These are phyloP conservation scores for Acronicta alni DNA, from an alignment of 2,888 invertebrate genomes.

Conservation along the genomic window DNA sequence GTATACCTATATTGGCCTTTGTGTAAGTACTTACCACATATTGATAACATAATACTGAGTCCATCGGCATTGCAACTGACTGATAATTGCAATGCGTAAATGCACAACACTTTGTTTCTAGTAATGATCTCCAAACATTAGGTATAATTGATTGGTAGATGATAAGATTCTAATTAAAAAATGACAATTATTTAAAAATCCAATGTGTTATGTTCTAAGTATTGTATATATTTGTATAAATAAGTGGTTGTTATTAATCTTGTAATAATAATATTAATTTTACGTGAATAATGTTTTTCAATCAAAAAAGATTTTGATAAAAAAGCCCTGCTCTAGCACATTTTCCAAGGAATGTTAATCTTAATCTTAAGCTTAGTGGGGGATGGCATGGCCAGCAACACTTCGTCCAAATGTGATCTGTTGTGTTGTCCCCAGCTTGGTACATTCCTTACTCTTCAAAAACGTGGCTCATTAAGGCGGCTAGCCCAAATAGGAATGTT, in stretches of 20 bases:
- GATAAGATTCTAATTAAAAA: neutral
- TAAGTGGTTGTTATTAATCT: neutral
- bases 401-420: too few species aligned
- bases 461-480: too few species aligned
- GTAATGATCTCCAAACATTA: slow-evolving; percentile 10
- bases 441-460: too few species aligned
- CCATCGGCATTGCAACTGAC: slow-evolving; percentile 14
- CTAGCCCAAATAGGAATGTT: too few species aligned
- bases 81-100: slow-evolving; percentile 27
- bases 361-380: too few species aligned
- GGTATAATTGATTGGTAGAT: neutral
- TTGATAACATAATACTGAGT: slow-evolving; percentile 27
- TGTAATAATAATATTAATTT: neutral
- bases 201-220: slow-evolving; percentile 1
- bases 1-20: slow-evolving; percentile 24
- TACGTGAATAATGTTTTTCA: neutral
- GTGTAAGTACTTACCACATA: slow-evolving; percentile 15
- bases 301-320: neutral
- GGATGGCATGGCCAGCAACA: too few species aligned
- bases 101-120: slow-evolving; percentile 2
- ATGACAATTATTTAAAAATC: neutral
- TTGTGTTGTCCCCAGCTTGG: too few species aligned
- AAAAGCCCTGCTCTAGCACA: neutral
- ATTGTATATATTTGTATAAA: neutral
- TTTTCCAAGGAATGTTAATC: neutral